Percentiles rank a stretch among this genome's conserved stretches.
phyloP scores from a whole-genome alignment of 2,797 vertebrate species.

The Anguilla obscura region DNA sequence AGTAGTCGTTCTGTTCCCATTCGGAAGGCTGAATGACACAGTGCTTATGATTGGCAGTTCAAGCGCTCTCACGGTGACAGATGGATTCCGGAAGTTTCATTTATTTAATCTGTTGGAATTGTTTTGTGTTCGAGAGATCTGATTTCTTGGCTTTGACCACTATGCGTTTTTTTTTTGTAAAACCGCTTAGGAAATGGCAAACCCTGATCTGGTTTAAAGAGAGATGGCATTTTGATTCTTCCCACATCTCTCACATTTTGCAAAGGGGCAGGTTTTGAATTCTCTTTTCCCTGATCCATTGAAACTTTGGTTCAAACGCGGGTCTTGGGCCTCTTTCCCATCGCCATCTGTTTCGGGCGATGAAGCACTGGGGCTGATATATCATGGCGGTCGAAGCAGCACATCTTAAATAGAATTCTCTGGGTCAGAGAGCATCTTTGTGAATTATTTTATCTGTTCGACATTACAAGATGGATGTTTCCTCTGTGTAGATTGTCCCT shows the following conservation, averaged over 20 bases:
- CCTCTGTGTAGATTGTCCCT: neutral
- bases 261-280: neutral
- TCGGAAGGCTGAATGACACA: slow-evolving; percentile 48
- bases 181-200: neutral
- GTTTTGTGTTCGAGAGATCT: neutral
- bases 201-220: neutral
- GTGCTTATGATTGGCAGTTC: neutral
- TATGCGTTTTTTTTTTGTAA: neutral
- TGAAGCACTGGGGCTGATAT: slow-evolving; percentile 18
- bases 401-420: slow-evolving; percentile 22
- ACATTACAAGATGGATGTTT: slow-evolving; percentile 19
- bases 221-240: neutral
- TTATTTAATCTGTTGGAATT: neutral
- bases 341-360: slow-evolving; percentile 16
- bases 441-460: slow-evolving; percentile 15
- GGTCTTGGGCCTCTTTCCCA: neutral
- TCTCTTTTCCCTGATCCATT: slow-evolving; percentile 14
- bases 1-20: slow-evolving; percentile 43
- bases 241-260: neutral
- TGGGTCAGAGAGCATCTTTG: slow-evolving; percentile 16
- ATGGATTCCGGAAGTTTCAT: neutral
- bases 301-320: neutral
- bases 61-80: neutral
- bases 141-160: neutral
- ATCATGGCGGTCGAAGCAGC: neutral